Evolutionary conservation across 2,113 vertebrate genomes (phyloP).

Genomic region (Burhinus oedicnemus): DNA sequence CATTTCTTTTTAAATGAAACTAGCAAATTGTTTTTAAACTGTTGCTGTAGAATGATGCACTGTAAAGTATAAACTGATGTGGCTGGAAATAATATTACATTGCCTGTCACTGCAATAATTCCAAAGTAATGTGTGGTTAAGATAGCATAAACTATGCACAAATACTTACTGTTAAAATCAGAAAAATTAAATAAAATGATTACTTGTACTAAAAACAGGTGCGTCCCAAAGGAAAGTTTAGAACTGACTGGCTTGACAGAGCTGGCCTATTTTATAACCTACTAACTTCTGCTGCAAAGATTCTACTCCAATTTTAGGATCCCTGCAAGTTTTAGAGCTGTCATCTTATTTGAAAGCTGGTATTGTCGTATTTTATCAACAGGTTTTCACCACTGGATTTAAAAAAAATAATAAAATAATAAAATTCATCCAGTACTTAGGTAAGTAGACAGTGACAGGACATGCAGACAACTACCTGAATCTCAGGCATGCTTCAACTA

Average conservation of each 20-base stretch:
- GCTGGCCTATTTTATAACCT: neutral
- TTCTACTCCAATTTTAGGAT: neutral
- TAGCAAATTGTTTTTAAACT: neutral
- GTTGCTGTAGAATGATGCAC: neutral
- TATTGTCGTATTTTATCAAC: neutral
- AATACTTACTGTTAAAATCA: neutral
- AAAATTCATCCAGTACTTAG: neutral
- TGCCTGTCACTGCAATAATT: neutral
- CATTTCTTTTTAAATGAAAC: neutral
- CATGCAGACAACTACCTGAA: neutral
- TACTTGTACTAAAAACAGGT: neutral
- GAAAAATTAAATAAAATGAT: neutral
- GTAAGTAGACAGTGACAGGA: neutral
- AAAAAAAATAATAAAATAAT: too few relatives aligned
- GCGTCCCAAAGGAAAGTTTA: neutral
- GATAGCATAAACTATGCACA: neutral
- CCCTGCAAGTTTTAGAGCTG: neutral
- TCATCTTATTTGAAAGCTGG: neutral
- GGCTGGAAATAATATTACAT: neutral
- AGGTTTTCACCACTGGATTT: neutral
- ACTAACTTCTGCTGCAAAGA: neutral
- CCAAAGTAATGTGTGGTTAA: neutral
- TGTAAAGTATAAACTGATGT: neutral
- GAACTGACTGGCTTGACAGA: neutral
- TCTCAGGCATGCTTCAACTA: neutral